A percentile compares a stretch with the other conserved stretches of the same genome.
phyloP scores from a whole-genome alignment of 2,797 vertebrate species.

The Catamblyrhynchus diadema region DNA sequence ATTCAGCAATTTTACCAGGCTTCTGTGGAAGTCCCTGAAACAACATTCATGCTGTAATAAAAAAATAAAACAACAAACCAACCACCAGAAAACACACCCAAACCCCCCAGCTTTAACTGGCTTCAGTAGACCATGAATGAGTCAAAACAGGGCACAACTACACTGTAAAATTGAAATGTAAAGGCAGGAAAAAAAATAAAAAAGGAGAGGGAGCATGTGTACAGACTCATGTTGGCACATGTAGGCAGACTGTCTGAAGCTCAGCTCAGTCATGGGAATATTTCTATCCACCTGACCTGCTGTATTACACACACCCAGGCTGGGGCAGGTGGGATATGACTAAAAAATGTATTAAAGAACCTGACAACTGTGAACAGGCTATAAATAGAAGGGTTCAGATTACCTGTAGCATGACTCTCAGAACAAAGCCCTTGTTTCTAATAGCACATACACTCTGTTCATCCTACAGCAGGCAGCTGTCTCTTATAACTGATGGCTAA shows the following conservation, averaged over 20 bases:
- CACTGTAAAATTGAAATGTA: neutral
- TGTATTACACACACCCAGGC: neutral
- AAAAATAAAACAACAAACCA: neutral
- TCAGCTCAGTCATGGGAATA: neutral
- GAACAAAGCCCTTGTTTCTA: constrained; percentile 12
- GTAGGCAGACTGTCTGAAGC: neutral
- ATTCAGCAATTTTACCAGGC: neutral
- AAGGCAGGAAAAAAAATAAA: neutral
- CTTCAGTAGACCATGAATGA: neutral
- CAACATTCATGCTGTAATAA: neutral
- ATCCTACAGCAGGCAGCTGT: constrained; percentile 45
- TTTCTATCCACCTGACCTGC: neutral
- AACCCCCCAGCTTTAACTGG: neutral
- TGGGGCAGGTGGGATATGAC: neutral
- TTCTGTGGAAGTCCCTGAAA: neutral
- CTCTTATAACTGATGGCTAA: constrained; percentile 38
- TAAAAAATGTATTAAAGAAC: neutral
- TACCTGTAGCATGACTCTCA: neutral
- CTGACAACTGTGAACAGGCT: neutral
- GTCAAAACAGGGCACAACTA: neutral
- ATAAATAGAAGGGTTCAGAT: neutral
- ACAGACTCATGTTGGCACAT: neutral
- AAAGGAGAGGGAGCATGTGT: accelerated
- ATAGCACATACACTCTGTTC: neutral
- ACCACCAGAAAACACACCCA: neutral